Percentiles rank a stretch among this genome's conserved stretches.
Conservation (phyloP, 2,113 vertebrate species). For the Rhinichthys klamathensis region DNA sequence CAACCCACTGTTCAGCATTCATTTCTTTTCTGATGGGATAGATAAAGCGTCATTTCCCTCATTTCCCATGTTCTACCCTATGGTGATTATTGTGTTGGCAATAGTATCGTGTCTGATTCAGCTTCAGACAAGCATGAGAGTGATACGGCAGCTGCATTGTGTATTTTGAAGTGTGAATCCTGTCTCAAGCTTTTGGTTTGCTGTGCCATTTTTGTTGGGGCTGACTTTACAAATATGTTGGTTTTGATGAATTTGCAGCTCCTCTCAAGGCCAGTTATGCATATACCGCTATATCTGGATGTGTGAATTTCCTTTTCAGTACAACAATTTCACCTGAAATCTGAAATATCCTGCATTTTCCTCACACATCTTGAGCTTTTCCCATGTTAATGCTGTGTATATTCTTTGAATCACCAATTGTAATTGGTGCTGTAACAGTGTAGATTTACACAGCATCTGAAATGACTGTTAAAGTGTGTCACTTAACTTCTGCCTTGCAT, state of each 20-base stretch:
- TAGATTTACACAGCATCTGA: constrained; percentile 1
- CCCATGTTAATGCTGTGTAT: neutral
- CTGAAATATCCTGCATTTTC: constrained; percentile 17
- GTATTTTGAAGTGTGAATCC: constrained; percentile 25
- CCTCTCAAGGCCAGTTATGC: neutral
- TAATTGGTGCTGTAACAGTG: neutral
- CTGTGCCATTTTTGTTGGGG: neutral
- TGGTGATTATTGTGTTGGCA: constrained; percentile 61
- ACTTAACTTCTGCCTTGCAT: constrained; percentile 11
- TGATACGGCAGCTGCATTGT: constrained; percentile 5
- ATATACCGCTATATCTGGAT: neutral
- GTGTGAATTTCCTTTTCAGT: constrained; percentile 18
- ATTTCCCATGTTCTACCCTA: constrained; percentile 1
- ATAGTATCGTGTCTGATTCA: neutral
- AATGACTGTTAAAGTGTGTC: neutral
- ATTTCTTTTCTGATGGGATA: constrained; percentile 20
- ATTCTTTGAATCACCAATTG: neutral
- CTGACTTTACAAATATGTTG: neutral
- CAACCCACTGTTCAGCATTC: neutral
- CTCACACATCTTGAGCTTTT: neutral
- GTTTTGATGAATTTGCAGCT: neutral
- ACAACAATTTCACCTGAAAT: constrained; percentile 19
- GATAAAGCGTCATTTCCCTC: constrained; percentile 9
- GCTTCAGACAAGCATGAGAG: constrained; percentile 45
- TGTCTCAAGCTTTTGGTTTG: constrained; percentile 26